phyloP scores from a whole-genome alignment of 2,113 vertebrate genomes.

The Brachirus orientalis region DNA sequence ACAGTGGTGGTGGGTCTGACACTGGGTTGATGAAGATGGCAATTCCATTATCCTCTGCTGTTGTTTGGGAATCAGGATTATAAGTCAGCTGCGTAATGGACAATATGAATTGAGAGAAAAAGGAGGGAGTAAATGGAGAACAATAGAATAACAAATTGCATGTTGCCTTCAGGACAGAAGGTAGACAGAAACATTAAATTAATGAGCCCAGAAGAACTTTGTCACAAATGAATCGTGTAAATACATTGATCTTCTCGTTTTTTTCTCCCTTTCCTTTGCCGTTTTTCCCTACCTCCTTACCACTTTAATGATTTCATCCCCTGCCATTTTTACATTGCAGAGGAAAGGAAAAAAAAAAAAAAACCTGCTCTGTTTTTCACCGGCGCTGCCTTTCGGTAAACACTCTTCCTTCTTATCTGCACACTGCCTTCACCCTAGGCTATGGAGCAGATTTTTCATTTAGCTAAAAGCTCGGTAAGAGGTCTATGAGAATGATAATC shows the following conservation, averaged over 20 bases:
- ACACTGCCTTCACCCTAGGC: constrained; percentile 97
- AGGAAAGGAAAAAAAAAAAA: constrained; percentile 61
- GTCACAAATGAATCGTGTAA: constrained; percentile 99
- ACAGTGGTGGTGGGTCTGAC: constrained; percentile 57
- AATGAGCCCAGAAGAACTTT: constrained; percentile 97
- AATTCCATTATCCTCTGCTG: constrained; percentile 42
- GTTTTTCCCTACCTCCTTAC: constrained; percentile 32
- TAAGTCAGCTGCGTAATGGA: constrained; percentile 47
- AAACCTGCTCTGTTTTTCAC: constrained; percentile 96
- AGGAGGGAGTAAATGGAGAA: constrained; percentile 80
- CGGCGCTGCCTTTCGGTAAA: constrained; percentile 96
- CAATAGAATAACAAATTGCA: constrained; percentile 83
- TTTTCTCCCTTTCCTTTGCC: constrained; percentile 39
- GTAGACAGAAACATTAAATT: constrained; percentile 99
- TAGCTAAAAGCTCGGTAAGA: constrained; percentile 99
- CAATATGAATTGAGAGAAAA: constrained; percentile 79
- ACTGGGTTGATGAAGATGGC: constrained; percentile 24
- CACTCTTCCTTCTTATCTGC: constrained; percentile 96
- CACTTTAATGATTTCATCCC: constrained; percentile 92
- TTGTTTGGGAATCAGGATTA: constrained; percentile 31
- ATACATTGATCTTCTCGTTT: constrained; percentile 93
- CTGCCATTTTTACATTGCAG: constrained; percentile 91
- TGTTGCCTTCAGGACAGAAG: constrained; percentile 96
- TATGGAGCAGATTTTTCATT: constrained; percentile 99
- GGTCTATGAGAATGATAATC: constrained; percentile 99